Conservation (phyloP, 2,888 invertebrate species). For the Coelopa pilipes region DNA sequence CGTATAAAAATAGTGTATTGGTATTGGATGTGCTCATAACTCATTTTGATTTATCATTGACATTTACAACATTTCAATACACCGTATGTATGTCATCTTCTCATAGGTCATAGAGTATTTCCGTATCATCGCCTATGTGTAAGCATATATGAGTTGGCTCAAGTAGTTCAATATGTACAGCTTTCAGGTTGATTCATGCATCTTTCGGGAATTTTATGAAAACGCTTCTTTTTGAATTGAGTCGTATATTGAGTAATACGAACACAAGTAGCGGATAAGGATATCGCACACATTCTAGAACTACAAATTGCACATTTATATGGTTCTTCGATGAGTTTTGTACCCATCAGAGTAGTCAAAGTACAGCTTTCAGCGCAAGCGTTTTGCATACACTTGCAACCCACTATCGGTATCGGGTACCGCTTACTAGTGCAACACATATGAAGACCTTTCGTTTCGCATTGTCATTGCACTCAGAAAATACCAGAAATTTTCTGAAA, state of each 20-base stretch:
- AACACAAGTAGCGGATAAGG: too few relatives aligned
- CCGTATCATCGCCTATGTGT: neutral
- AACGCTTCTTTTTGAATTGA: too few relatives aligned
- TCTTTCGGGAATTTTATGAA: too few relatives aligned
- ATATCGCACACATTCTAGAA: too few relatives aligned
- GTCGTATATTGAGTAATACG: too few relatives aligned
- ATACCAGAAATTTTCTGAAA: slow-evolving; percentile 7
- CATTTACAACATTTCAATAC: slow-evolving; percentile 13
- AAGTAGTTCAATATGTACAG: neutral
- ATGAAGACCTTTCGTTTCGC: slow-evolving; percentile 16
- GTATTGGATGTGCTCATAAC: neutral
- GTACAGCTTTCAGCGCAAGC: too few relatives aligned
- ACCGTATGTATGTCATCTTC: too few relatives aligned
- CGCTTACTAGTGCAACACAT: neutral
- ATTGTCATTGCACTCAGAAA: slow-evolving; percentile 12
- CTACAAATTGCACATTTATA: too few relatives aligned
- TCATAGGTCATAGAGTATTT: too few relatives aligned
- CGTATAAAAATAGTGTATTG: neutral
- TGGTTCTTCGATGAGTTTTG: too few relatives aligned
- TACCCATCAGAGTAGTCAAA: too few relatives aligned
- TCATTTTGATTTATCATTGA: slow-evolving; percentile 33
- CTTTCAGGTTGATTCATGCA: neutral
- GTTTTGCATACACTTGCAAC: neutral
- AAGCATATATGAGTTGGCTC: neutral
- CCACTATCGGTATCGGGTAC: neutral